phyloP scores from a whole-genome alignment of 1,140 invertebrate genomes.

The silkworm (Bombyx mori) region DNA sequence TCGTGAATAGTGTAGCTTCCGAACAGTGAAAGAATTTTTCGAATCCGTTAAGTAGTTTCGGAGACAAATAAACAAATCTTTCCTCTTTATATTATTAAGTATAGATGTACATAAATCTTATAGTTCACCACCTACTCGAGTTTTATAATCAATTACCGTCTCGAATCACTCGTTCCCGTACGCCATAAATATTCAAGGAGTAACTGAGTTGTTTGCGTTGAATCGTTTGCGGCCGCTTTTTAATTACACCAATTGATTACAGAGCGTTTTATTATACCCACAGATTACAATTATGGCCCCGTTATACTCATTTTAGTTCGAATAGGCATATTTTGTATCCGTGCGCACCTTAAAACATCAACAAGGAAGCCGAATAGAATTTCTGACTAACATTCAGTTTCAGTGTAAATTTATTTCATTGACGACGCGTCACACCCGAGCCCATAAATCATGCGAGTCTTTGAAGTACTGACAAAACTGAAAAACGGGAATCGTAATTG shows the following conservation, averaged over 20 bases:
- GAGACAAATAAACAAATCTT: no score
- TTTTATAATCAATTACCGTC: slow-evolving; percentile 56
- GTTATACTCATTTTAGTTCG: slow-evolving; percentile 2
- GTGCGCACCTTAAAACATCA: background rate
- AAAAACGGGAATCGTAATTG: background rate
- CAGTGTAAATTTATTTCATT: background rate
- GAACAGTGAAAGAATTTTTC: background rate
- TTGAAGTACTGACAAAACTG: background rate
- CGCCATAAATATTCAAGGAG: slow-evolving; percentile 37
- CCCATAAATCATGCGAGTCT: slow-evolving; percentile 1
- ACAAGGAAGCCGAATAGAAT: slow-evolving; percentile 1
- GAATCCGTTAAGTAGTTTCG: no score
- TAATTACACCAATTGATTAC: slow-evolving; percentile 35
- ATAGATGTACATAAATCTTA: slow-evolving; percentile 33
- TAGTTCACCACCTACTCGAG: slow-evolving; percentile 35
- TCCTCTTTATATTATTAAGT: no score
- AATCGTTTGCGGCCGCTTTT: slow-evolving; percentile 30
- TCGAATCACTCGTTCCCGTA: slow-evolving; percentile 29
- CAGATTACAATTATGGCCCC: slow-evolving; percentile 16
- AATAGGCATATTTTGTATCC: background rate
- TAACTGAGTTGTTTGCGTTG: slow-evolving; percentile 29
- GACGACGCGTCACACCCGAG: background rate
- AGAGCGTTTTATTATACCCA: slow-evolving; percentile 20
- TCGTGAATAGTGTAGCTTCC: no score
- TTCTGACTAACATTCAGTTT: background rate